Evolutionary conservation across 1,140 invertebrate genomes (phyloP), one percentile per base, ranked within the genome.

Genomic region (Eupeodes corollae): DNA sequence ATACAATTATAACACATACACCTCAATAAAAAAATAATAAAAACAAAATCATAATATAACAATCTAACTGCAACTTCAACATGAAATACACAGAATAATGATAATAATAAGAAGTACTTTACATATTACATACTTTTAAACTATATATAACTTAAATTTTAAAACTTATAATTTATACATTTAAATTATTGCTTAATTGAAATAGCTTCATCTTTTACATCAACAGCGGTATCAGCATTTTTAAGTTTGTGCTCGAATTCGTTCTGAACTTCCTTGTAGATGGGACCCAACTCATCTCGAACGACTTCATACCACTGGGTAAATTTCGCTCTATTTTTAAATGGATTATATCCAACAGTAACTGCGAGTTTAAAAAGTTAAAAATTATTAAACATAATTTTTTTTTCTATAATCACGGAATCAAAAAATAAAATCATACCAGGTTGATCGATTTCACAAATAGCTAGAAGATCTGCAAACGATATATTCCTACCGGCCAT

Each of bases 391-490:
- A 44, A n/a, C 2, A n/a, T 9, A 44, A 30, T 33, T 44, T 44
- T 3, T 31, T 39, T 40, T n/a, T n/a, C n/a, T n/a, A n/a, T n/a
- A n/a, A n/a, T n/a, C n/a, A n/a, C n/a, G n/a, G n/a, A n/a, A n/a
- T n/a, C n/a, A n/a, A n/a, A n/a, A n/a, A 19, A 39, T 3, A 41
- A 3, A 34, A 50, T 70, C 55, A 80, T 69, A 67, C 74, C 74
- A 38, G 86, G 78, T 73, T 92, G 88, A 66, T 91, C 86, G 31
- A 91, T 70, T 71, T 91, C 89, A 64, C 84, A 88, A 14, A 79
- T 78, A 6, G 79, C 86, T 44, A 88, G 70, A 40, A 92, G 61
- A 71, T 92, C 89, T 31, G 88, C 87, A 33, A 87, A 78, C 8
- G 79, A 81, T 13, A 74, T 57, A 8, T 85, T 76, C 56, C 85